phyloP scores from a whole-genome alignment of 2,888 invertebrate species.

The Psococerastis gibbosa region DNA sequence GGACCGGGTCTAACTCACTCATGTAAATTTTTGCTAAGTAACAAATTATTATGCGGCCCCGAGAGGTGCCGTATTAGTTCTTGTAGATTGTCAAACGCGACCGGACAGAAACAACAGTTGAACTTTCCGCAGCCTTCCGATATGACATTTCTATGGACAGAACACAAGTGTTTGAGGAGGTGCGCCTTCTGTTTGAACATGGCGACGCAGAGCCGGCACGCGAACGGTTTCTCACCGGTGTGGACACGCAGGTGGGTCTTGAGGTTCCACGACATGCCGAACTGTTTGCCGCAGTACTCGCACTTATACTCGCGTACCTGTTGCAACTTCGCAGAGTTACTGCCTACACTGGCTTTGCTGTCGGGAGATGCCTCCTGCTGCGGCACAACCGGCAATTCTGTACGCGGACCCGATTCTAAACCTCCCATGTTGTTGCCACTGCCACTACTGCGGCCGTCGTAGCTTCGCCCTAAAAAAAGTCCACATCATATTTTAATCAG shows the following conservation, averaged over 20 bases:
- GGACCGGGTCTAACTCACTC: conserved; percentile 33
- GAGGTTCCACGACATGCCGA: conserved; percentile 84
- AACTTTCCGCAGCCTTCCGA: conserved; percentile 64
- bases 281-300: conserved; percentile 77
- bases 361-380: too few species aligned
- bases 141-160: conserved; percentile 74
- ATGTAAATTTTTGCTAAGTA: conserved; percentile 71
- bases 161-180: conserved; percentile 69
- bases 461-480: too few species aligned
- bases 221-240: conserved; percentile 77
- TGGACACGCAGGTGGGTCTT: conserved; percentile 76
- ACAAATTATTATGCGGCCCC: conserved; percentile 71
- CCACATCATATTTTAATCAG: too few species aligned
- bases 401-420: too few species aligned
- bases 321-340: conserved; percentile 19
- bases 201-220: conserved; percentile 69
- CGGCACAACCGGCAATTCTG: conserved; percentile 27
- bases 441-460: conserved; percentile 18
- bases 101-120: conserved; percentile 74
- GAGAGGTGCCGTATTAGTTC: conserved; percentile 73
- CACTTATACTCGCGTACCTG: conserved; percentile 60
- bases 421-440: too few species aligned
- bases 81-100: conserved; percentile 68
- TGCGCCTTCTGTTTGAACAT: conserved; percentile 88
- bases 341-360: too few species aligned